Base-by-base conservation (phyloP, 2,797 vertebrate genomes). In the Xiphorhynchus erythropygius region DNA sequence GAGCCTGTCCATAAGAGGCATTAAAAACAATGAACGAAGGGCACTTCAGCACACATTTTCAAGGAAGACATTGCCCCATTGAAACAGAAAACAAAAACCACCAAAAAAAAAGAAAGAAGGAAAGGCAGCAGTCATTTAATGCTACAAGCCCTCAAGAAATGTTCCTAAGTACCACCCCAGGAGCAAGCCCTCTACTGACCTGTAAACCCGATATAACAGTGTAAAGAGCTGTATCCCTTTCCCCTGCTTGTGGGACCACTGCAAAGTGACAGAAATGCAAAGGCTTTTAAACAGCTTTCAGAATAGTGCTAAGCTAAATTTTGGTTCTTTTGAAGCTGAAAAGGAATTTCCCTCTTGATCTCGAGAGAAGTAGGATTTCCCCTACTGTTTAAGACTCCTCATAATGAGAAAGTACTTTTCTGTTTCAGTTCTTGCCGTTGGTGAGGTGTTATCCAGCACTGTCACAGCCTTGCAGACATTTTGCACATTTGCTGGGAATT, bases 291-390 rank as follows among this genome's bases (percentile, higher is more conserved):
- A 62, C 5, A 50, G 39, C 47, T 57, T 59, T 65, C 47, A 74
- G 73, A 85, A 47, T 59, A 89, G 69, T 28, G 50, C 19, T 69
- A 56, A 71, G 39, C 50, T 71, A 32, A 39, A 37, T 50, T 89
- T 60, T 70, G 37, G 37, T 82, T 80, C 46, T 95, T 70, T 68
- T 77, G 71, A 81, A 85, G 76, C 73, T 68, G 60, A 80, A 68
- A 65, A 90, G 92, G 79, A 95, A 95, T 88, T 93, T 93, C 91
- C 91, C 93, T 73, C 79, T 41, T 50, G 47, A 75, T 87, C 59
- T 87, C 5, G 13, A 80, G 27, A 25, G 73, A 28, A 95, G 57
- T n/a, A 78, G 84, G 89, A 84, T 65, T 95, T 96, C 92, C 92
- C 82, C 89, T 89, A 13, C 73, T 55, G 50, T 78, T 78, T 63